Evolutionary conservation across 1,140 invertebrate genomes (phyloP).

Genomic region (Maconellicoccus hirsutus): DNA sequence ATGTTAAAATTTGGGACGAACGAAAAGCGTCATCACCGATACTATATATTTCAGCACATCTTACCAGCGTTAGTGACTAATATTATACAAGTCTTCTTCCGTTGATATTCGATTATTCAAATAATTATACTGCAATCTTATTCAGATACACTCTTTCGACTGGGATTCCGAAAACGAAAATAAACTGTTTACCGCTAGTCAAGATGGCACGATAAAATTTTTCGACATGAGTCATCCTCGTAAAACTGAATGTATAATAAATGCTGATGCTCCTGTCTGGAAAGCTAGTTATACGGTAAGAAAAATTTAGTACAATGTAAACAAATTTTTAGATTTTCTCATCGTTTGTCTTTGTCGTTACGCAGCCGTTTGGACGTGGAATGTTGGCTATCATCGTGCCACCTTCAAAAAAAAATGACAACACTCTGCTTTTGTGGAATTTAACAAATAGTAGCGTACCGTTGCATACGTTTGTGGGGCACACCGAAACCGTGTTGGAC

Average conservation of each 20-base stretch:
- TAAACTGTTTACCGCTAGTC: slow-evolving; percentile 80
- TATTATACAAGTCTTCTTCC: not conserved
- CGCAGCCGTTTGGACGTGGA: slow-evolving; percentile 80
- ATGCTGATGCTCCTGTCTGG: slow-evolving; percentile 82
- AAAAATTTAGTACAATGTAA: too few species aligned
- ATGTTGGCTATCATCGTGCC: slow-evolving; percentile 80
- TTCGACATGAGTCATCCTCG: slow-evolving; percentile 79
- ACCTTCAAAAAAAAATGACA: slow-evolving; percentile 63
- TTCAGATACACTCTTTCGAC: slow-evolving; percentile 78
- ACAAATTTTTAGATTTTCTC: slow-evolving; percentile 23
- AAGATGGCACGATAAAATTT: slow-evolving; percentile 89
- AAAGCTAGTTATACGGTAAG: slow-evolving; percentile 74
- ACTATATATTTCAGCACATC: slow-evolving; percentile 86
- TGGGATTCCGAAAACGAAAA: slow-evolving; percentile 80
- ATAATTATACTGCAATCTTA: slow-evolving; percentile 24
- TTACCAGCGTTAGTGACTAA: slow-evolving; percentile 49
- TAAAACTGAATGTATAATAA: slow-evolving; percentile 67
- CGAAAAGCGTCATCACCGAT: slow-evolving; percentile 74
- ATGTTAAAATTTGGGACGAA: slow-evolving; percentile 90
- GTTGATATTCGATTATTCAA: not conserved
- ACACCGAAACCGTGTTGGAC: slow-evolving; percentile 85
- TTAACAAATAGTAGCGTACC: slow-evolving; percentile 52
- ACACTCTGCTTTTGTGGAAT: slow-evolving; percentile 72
- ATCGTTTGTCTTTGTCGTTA: slow-evolving; percentile 30
- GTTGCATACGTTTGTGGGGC: slow-evolving; percentile 79